Base-by-base conservation (phyloP, 2,888 invertebrate genomes). In the Allygus modestus region DNA sequence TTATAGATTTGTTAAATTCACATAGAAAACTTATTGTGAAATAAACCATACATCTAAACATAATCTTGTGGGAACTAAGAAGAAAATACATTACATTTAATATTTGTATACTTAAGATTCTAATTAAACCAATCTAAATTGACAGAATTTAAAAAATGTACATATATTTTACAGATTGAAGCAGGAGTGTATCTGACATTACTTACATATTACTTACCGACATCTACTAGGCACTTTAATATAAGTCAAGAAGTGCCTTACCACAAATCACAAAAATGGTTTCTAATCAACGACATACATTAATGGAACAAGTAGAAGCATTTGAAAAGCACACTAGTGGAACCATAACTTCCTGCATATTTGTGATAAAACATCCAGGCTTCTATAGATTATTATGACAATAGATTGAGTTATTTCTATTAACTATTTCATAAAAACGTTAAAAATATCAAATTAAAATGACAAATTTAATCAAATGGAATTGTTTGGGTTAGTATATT, bases 171-270 rank as follows among this genome's bases (percentile, higher is more conserved):
- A 65, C 31, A 65, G 65, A 65, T 31, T 65, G 31, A 65, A 65
- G 65, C 65, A 12, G 31, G 31, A 65, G 31, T 65, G 31, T 31
- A 65, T 65, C 65, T 65, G n/a, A n/a, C n/a, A n/a, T n/a, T n/a
- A n/a, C n/a, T n/a, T n/a, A n/a, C n/a, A n/a, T n/a, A n/a, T n/a
- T 65, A 65, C 17, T 15, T 12, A 65, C 65, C 28, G 65, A 65
- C 65, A 65, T 65, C 65, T 65, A 65, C 65, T 65, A 65, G 65
- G 65, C 65, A 65, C 65, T 65, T 65, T 65, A 65, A 65, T 65
- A 65, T 31, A 31, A 65, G 65, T 65, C 65, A 65, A 65, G 65
- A 65, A 65, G 65, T 65, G 65, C 65, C 54, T 23, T 54, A 54
- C 54, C 26, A 28, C 26, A 28, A 58, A 65, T 65, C 15, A 65